Evolutionary conservation across 2,888 invertebrate species (phyloP).

Genomic region (Epiblema foenella): DNA sequence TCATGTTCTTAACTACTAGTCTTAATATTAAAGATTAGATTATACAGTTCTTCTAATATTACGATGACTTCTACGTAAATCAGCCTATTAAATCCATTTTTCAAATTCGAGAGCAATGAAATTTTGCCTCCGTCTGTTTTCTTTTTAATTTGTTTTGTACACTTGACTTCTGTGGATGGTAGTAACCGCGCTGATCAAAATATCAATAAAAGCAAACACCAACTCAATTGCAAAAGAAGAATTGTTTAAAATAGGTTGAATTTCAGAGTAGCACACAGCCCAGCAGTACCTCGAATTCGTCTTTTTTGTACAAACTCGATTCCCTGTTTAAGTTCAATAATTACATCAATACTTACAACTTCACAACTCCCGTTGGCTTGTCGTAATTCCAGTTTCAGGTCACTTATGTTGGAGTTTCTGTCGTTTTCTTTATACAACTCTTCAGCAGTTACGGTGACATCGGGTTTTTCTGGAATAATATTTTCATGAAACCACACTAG

Average conservation of each 20-base stretch:
- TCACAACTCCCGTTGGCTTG: slow-evolving; percentile 93
- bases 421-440: slow-evolving; percentile 90
- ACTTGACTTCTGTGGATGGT: not conserved
- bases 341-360: slow-evolving; percentile 81
- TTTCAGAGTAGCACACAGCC: too few species aligned
- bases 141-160: not conserved
- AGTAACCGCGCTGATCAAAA: too few species aligned
- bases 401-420: slow-evolving; percentile 96
- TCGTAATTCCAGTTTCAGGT: slow-evolving; percentile 94
- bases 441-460: slow-evolving; percentile 80
- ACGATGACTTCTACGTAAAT: not conserved
- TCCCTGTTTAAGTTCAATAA: not conserved
- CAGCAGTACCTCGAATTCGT: too few species aligned
- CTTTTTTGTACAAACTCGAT: too few species aligned
- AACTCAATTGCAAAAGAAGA: too few species aligned
- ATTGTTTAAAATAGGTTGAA: too few species aligned
- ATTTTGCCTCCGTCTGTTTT: not conserved
- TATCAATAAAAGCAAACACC: too few species aligned
- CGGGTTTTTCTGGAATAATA: slow-evolving; percentile 81
- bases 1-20: too few species aligned
- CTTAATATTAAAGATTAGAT: too few species aligned
- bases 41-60: not conserved
- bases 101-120: too few species aligned
- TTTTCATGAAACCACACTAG: not conserved
- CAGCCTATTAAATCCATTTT: not conserved